Percentiles rank a stretch among this genome's conserved stretches.
phyloP scores from a whole-genome alignment of 1,140 invertebrate genomes.

The Trypoxylus dichotomus region DNA sequence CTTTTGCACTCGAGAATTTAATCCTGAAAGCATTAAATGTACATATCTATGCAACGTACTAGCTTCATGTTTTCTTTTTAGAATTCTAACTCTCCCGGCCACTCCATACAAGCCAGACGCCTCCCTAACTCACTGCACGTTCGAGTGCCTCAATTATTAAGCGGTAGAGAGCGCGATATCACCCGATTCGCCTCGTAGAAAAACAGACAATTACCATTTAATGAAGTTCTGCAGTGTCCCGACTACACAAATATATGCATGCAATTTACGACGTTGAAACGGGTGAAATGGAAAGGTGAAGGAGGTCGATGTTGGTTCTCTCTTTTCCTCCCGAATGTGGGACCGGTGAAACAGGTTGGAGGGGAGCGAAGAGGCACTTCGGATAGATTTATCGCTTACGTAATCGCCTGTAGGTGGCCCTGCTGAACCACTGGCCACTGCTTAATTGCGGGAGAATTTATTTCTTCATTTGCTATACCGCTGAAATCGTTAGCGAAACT shows the following conservation, averaged over 20 bases:
- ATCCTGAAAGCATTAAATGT: too few species aligned
- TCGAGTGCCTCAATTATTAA: neutral
- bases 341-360: neutral
- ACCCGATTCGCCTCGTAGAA: neutral
- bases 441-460: conserved; percentile 11
- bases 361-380: neutral
- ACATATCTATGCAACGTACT: too few species aligned
- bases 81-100: too few species aligned
- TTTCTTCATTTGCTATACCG: conserved; percentile 22
- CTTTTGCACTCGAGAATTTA: too few species aligned
- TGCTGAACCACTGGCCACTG: neutral
- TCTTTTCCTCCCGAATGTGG: neutral
- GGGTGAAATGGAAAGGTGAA: neutral
- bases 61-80: too few species aligned
- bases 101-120: too few species aligned
- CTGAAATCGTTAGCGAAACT: neutral
- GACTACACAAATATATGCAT: conserved; percentile 14
- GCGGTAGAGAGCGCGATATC: neutral
- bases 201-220: conserved; percentile 10
- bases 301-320: neutral
- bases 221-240: conserved; percentile 8
- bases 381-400: conserved; percentile 13
- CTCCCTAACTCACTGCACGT: too few species aligned
- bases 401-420: conserved; percentile 12
- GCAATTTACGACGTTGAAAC: conserved; percentile 2